Evolutionary conservation across 2,888 invertebrate genomes (phyloP).

Genomic region (Stenodema calcarata): DNA sequence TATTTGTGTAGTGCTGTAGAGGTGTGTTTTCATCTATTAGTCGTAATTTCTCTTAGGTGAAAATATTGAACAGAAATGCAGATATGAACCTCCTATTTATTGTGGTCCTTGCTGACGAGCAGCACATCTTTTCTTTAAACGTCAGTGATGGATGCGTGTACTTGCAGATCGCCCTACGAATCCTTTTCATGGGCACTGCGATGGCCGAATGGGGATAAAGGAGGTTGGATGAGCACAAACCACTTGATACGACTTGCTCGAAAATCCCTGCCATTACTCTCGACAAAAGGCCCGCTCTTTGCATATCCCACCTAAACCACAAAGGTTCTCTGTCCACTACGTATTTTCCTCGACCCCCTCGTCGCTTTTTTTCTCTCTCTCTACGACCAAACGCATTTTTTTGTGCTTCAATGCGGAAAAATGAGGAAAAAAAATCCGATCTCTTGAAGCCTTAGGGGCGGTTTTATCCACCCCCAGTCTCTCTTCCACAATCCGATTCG

Average conservation of each 20-base stretch:
- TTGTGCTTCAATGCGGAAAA: constrained; percentile 9
- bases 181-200: neutral
- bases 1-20: too few species aligned
- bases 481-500: constrained; percentile 26
- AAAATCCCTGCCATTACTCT: constrained; percentile 15
- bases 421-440: constrained; percentile 10
- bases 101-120: neutral
- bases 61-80: too few species aligned
- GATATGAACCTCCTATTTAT: neutral
- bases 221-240: neutral
- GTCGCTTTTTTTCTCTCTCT: neutral
- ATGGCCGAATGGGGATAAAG: neutral
- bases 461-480: constrained; percentile 22
- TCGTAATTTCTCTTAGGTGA: too few species aligned
- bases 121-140: neutral
- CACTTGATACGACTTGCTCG: constrained; percentile 9
- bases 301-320: constrained; percentile 25
- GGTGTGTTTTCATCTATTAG: too few species aligned
- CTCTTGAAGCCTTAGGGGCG: neutral
- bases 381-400: constrained; percentile 9
- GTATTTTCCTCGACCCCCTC: neutral
- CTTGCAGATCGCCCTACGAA: neutral
- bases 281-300: constrained; percentile 18
- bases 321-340: constrained; percentile 4
- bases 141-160: neutral